Base-by-base conservation (phyloP, 2,113 vertebrate genomes). In the Coryphaenoides rupestris region DNA sequence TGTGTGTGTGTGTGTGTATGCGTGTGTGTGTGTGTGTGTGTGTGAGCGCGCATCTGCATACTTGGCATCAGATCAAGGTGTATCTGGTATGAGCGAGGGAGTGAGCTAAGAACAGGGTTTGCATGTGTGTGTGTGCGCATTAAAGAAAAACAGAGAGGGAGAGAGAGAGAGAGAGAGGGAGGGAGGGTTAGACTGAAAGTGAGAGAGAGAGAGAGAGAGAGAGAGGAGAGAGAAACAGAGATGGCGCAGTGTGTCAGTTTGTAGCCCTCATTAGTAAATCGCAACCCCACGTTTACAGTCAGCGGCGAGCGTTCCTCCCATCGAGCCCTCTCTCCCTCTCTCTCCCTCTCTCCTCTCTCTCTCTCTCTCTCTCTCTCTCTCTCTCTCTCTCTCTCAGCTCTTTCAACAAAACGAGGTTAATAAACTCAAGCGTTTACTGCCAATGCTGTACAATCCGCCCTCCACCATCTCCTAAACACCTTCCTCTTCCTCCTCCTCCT, bases 401-500 rank as follows among this genome's bases (percentile, higher is more conserved):
- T 79, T 73, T 72, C 73, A 68, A 65, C 78, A 83, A 90, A 88
- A 91, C 84, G 79, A 92, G 92, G 91, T 94, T 94, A 94, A 93
- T 95, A 94, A 95, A 69, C 91, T 91, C 87, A 88, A 93, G 88
- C 89, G 89, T 95, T 95, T 95, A 94, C 92, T 87, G 85, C 91
- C 89, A 83, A 76, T 83, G 78, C 76, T 76, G 59, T 24, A 66
- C 79, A 61, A 77, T 67, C 21, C 60, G 65, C 69, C 70, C 74
- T 19, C 50, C 52, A 22, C 67, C 15, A 14, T 46, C 58, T 9
- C 23, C 61, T 24, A 33, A 49, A 50, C 22, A 15, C 24, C 16
- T 28, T 21, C 13, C 60, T 24, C 21, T 21, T 24, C 22, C 17
- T 28, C 22, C 59, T 55, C 21, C 70, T 63, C 87, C 77, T 84